Evolutionary conservation across 2,113 vertebrate species (phyloP), one percentile per base, ranked within the genome.

Genomic region (Antechinus flavipes): DNA sequence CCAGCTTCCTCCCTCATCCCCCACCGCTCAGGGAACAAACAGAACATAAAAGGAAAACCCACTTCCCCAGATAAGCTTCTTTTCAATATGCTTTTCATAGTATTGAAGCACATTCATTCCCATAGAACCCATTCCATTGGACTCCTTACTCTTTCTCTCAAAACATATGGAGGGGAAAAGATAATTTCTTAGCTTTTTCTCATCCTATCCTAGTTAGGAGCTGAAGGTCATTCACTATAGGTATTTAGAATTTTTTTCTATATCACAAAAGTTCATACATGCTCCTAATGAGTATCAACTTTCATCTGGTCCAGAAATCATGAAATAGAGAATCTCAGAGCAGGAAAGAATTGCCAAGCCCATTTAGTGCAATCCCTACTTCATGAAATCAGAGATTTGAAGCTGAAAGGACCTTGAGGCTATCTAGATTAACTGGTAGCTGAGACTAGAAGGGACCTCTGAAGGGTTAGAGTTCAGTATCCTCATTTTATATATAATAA

Each of bases 1-100:
- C 93, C 49, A 93, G 42, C 90, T 93, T 96, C 96, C 93, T 97
- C 54, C 26, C 14, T 3, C 26, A 91, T 22, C 49, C 92, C 91
- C 84, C 4, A 16, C 47, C 50, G 90, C 91, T 96, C 5, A 42
- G 19, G 89, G 91, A 91, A 55, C 7, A 0, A 4, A 76, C 4
- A 0, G 7, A 84, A 89, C 91, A 54, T n/a, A 49, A 97, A 91
- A 76, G 76, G 55, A 42, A 90, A 58, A 91, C 61, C n/a, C 2
- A 8, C 90, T 47, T 94, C 35, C 92, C 95, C 61, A 23, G 27
- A 93, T 91, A 90, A 3, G 46, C 90, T 14, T 56, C 89, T 58
- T 19, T 49, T 46, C 91, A 42, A 49, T n/a, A 56, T 0, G 0
- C 42, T 35, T 84, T 92, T 9, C 2, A 91, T 3, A 19, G 0